Evolutionary conservation across 1,140 invertebrate species (phyloP), one percentile per base, ranked within the genome.

Genomic region (Drosophila azteca): DNA sequence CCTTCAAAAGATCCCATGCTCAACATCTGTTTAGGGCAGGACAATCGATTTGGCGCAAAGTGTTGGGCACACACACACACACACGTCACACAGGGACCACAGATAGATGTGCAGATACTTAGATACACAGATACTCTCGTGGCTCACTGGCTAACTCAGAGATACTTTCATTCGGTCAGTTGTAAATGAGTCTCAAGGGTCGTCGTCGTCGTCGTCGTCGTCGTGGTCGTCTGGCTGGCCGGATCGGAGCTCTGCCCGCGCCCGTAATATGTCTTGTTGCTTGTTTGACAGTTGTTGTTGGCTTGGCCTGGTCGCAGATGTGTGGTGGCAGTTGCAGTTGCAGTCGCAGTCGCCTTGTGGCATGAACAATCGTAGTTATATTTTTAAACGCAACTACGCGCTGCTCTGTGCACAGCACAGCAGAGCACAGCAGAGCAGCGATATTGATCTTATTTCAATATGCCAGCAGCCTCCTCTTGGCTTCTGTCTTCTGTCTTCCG

Each of bases 271-370:
- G 88, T 90, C 87, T 90, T 83, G 77, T 90, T 90, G 82, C 83
- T 90, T 90, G 87, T 90, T 90, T 90, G 87, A 90, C 88, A 90
- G 87, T 90, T 90, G 87, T 84, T 90, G 79, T 71, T 90, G 83
- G 83, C 20, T 73, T 11, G 31, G 8, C 31, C 5, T 29, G 29
- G 29, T 0, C 29, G 3, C 8, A 8, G 31, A 31, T 31, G 31
- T 31, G 31, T 31, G 31, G 31, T 8, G 9, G 8, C 31, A 51
- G 31, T 46, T 59, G 68, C 50, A 46, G 46, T 20, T 49, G 64
- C 7, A 64, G 62, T 13, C 59, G 44, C 41, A 45, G 59, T 13
- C 49, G 61, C 2, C 57, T 65, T 54, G 41, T 78, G 77, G 49
- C 59, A 73, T 72, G 61, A 77, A 80, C 81, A 84, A 84, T 85